Evolutionary conservation across 2,797 vertebrate species (phyloP).

Genomic region (Cynodonichthys magdalenae): DNA sequence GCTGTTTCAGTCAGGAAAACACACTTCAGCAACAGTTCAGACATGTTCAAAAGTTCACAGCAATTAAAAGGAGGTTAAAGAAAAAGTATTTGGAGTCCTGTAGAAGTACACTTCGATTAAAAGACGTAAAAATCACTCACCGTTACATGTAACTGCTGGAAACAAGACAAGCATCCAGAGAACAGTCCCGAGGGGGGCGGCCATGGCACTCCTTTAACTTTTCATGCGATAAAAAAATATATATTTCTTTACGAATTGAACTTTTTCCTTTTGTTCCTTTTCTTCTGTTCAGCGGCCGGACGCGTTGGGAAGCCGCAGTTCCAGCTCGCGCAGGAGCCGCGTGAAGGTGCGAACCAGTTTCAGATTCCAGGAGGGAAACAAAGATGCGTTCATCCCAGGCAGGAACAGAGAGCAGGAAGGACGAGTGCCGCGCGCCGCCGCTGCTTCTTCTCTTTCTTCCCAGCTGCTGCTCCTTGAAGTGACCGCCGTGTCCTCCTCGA

Average conservation of each 20-base stretch:
- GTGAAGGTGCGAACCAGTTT: constrained; percentile 49
- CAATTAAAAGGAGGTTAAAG: too few relatives aligned
- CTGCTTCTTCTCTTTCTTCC: not conserved
- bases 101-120: not conserved
- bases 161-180: constrained; percentile 61
- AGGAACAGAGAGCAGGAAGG: not conserved
- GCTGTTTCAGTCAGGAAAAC: too few relatives aligned
- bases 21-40: not conserved
- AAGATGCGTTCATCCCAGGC: constrained; percentile 58
- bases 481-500: too few relatives aligned
- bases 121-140: constrained; percentile 52
- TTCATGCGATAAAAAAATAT: not conserved
- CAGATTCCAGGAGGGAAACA: constrained; percentile 33
- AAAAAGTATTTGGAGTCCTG: too few relatives aligned
- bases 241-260: not conserved
- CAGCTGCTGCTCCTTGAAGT: too few relatives aligned
- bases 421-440: not conserved
- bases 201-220: constrained; percentile 42
- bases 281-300: constrained; percentile 1
- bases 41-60: too few relatives aligned
- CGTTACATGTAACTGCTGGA: constrained; percentile 54
- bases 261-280: not conserved
- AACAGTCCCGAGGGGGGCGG: constrained; percentile 15
- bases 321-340: constrained; percentile 20
- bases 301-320: not conserved